Conservation (phyloP, 2,888 invertebrate genomes). For the Eulithis testata region DNA sequence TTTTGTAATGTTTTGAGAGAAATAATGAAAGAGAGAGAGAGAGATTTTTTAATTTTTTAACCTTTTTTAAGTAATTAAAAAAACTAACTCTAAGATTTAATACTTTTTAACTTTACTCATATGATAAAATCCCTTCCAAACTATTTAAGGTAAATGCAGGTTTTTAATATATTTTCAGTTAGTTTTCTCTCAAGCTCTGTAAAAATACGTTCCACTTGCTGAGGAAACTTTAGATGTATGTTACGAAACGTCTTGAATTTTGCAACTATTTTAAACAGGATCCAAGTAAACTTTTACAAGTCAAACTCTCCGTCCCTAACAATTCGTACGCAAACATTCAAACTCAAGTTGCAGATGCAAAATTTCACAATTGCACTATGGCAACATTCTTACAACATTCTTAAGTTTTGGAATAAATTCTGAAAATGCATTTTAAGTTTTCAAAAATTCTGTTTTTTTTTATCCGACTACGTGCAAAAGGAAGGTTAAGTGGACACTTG, state of each 20-base stretch:
- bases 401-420: slow-evolving; percentile 40
- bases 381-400: slow-evolving; percentile 27
- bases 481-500: too few species aligned
- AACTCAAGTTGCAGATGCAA: slow-evolving; percentile 22
- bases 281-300: slow-evolving; percentile 15
- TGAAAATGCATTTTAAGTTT: slow-evolving; percentile 30
- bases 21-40: too few species aligned
- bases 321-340: slow-evolving; percentile 38
- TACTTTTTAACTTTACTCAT: too few species aligned
- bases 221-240: neutral
- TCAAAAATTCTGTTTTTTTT: too few species aligned
- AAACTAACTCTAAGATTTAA: too few species aligned
- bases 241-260: slow-evolving; percentile 7
- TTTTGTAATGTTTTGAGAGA: too few species aligned
- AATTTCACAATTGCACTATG: slow-evolving; percentile 27
- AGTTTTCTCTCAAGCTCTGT: neutral
- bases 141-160: too few species aligned
- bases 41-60: too few species aligned
- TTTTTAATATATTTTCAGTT: neutral
- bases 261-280: slow-evolving; percentile 15
- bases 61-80: too few species aligned
- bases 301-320: slow-evolving; percentile 24
- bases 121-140: too few species aligned
- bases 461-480: too few species aligned
- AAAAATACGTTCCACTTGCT: neutral